Conservation (phyloP, 1,140 invertebrate species). For the Halictus rubicundus region DNA sequence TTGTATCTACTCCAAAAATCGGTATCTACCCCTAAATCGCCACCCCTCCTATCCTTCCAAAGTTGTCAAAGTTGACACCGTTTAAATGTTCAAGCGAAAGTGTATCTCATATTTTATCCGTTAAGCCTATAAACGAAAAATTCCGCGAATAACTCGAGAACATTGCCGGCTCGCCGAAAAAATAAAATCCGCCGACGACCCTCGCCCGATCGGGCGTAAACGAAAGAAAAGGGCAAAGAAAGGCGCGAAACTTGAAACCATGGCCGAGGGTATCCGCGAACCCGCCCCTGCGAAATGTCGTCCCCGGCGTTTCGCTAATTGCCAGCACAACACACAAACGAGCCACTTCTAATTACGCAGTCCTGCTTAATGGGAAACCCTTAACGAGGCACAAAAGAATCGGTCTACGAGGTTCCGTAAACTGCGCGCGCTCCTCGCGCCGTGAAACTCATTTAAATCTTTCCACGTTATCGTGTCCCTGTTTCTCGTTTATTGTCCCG, state of each 20-base stretch:
- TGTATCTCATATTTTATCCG: too few species aligned
- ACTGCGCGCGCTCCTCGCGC: neutral
- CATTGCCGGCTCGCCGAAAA: neutral
- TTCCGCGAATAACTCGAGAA: too few species aligned
- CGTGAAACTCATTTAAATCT: conserved; percentile 37
- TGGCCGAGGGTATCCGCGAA: neutral
- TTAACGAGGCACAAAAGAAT: conserved; percentile 53
- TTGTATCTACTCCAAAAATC: too few species aligned
- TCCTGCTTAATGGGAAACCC: conserved; percentile 45
- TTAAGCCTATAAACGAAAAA: too few species aligned
- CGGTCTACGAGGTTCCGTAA: neutral
- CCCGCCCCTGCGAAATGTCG: conserved; percentile 37
- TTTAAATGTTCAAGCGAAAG: too few species aligned
- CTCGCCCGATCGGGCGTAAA: neutral
- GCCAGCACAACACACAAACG: conserved; percentile 45
- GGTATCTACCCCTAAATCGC: too few species aligned
- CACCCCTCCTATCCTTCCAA: too few species aligned
- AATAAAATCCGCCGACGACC: neutral
- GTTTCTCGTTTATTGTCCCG: too few species aligned
- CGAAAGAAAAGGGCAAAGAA: neutral
- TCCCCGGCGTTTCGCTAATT: conserved; percentile 54
- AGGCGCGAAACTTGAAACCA: conserved; percentile 19
- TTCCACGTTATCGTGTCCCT: neutral
- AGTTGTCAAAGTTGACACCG: too few species aligned
- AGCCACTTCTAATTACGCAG: conserved; percentile 51